A percentile compares a stretch with the other conserved stretches of the same genome.
phyloP scores from a whole-genome alignment of 2,888 invertebrate genomes.

The Drosophila borborema region DNA sequence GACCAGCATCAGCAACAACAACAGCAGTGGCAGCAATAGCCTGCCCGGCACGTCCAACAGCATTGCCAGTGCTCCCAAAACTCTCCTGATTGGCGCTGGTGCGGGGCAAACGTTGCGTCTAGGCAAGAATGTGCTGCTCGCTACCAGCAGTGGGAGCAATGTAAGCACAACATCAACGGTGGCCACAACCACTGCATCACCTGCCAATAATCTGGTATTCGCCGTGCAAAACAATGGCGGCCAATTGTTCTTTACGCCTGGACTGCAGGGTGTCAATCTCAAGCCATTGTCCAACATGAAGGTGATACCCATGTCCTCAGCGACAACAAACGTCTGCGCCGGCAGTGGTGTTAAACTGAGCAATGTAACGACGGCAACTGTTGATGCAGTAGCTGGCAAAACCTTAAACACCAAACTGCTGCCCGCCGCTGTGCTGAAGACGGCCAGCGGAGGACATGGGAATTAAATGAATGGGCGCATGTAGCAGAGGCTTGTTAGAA shows the following conservation, averaged over 20 bases:
- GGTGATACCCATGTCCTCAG: constrained; percentile 85
- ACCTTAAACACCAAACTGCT: constrained; percentile 59
- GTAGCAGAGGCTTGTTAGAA: constrained; percentile 67
- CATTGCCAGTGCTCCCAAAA: constrained; percentile 70
- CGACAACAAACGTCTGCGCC: constrained; percentile 18
- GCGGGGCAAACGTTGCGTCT: constrained; percentile 81
- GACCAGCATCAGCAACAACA: constrained; percentile 34
- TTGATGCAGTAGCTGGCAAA: constrained; percentile 48
- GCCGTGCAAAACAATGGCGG: constrained; percentile 87
- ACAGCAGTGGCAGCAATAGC: constrained; percentile 58
- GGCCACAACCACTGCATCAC: constrained; percentile 63
- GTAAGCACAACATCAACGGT: constrained; percentile 60
- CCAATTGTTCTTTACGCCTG: constrained; percentile 88
- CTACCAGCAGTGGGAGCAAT: constrained; percentile 42
- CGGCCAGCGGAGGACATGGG: constrained; percentile 43
- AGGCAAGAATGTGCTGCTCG: constrained; percentile 69
- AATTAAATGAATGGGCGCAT: constrained; percentile 28
- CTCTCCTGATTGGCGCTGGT: constrained; percentile 81
- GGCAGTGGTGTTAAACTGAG: constrained; percentile 45
- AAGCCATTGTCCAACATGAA: constrained; percentile 88
- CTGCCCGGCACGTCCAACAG: constrained; percentile 41
- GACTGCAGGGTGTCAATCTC: constrained; percentile 88
- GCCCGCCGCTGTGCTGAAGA: constrained; percentile 62
- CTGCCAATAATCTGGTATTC: constrained; percentile 85
- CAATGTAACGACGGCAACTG: constrained; percentile 43